These are phyloP conservation scores for Lophochroa leadbeateri DNA, from an alignment of 2,113 vertebrate species.

Conservation along the genomic window DNA sequence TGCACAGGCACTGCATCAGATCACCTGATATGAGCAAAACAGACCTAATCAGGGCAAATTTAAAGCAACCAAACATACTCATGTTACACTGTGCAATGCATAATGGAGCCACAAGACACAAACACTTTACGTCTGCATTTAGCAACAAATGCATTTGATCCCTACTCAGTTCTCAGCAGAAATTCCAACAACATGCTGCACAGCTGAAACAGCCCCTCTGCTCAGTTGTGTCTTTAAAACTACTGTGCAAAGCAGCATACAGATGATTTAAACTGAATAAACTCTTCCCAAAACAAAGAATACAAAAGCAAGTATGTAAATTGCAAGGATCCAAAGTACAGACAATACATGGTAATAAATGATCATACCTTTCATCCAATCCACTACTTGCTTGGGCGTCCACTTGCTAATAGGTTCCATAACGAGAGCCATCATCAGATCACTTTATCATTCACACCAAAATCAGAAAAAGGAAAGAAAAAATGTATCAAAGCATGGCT, in stretches of 20 bases:
- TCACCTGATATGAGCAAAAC: conserved; percentile 55
- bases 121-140: conserved; percentile 35
- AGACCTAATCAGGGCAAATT: conserved; percentile 41
- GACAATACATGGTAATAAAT: conserved; percentile 46
- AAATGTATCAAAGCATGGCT: conserved; percentile 81
- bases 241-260: conserved; percentile 46
- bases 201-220: conserved; percentile 9
- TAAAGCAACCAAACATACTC: conserved; percentile 36
- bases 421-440: conserved; percentile 88
- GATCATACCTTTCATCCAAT: conserved; percentile 91
- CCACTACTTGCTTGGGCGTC: conserved; percentile 90
- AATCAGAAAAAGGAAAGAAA: conserved; percentile 58
- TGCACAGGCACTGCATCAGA: conserved; percentile 52
- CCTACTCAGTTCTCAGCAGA: not conserved
- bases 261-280: conserved; percentile 48
- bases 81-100: not conserved
- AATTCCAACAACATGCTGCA: conserved; percentile 24
- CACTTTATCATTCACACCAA: conserved; percentile 81
- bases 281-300: conserved; percentile 58
- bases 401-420: conserved; percentile 95
- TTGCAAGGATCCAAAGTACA: conserved; percentile 16
- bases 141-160: conserved; percentile 42
- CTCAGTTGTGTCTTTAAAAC: conserved; percentile 45
- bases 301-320: not conserved
- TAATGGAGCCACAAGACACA: conserved; percentile 52